Conservation (phyloP, 1,140 invertebrate species). For the Chelonus insularis region DNA sequence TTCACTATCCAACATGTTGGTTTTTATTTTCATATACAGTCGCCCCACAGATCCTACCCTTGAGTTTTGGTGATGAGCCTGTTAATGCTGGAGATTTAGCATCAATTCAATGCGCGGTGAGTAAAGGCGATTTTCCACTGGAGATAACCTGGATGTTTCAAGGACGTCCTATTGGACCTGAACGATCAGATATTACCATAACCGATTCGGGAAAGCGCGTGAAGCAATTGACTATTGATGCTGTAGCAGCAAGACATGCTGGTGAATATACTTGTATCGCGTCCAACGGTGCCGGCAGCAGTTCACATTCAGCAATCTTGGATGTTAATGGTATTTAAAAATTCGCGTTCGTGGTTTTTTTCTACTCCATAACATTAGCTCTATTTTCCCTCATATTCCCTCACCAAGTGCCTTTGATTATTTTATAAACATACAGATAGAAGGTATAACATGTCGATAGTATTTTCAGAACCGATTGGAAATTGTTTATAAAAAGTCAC, state of each 20-base stretch:
- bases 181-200: constrained; percentile 64
- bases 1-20: constrained; percentile 25
- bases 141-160: constrained; percentile 68
- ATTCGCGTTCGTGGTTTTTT: background rate
- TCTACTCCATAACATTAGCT: constrained; percentile 41
- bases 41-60: constrained; percentile 65
- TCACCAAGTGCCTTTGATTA: background rate
- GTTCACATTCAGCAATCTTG: constrained; percentile 69
- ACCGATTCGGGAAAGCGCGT: constrained; percentile 69
- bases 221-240: constrained; percentile 73
- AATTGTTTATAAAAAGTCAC: background rate
- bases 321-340: constrained; percentile 70
- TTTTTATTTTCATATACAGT: constrained; percentile 51
- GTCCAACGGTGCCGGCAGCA: constrained; percentile 66
- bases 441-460: too few species aligned
- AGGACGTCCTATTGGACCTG: constrained; percentile 55
- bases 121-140: constrained; percentile 69
- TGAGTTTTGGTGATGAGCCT: constrained; percentile 62
- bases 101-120: constrained; percentile 62
- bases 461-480: too few species aligned
- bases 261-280: constrained; percentile 77
- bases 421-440: too few species aligned
- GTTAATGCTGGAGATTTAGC: constrained; percentile 65
- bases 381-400: constrained; percentile 61
- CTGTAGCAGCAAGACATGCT: constrained; percentile 68